Evolutionary conservation across 1,140 invertebrate genomes (phyloP), one percentile per base, ranked within the genome.

Genomic region (Bemisia tabaci): DNA sequence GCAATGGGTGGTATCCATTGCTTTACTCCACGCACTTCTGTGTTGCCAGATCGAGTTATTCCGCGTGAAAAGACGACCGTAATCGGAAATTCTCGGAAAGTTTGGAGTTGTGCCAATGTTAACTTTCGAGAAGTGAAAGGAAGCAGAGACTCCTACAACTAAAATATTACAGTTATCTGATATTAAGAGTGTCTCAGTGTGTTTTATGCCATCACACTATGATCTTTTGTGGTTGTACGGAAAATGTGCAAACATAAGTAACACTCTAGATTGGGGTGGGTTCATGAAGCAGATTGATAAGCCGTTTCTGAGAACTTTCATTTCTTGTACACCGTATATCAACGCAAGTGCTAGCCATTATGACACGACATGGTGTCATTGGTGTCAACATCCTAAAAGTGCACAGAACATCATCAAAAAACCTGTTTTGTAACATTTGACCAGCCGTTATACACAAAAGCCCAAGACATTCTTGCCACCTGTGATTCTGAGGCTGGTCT

Each of bases 391-490:
- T 9, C 23, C 5, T 12, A 27, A 17, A 1, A 59, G 33, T 12
- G 17, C 22, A 67, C 68, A 62, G 2, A 21, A 25, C 12, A 25
- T 17, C 12, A 63, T 9, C 73, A 74, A 68, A 71, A 61, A 24
- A 70, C 64, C 12, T 67, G 63, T 65, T 65, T 76, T 22, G 71
- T 75, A 1, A 77, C 74, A 24, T 77, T 75, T 70, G 74, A 75
- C 65, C 74, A 74, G 61, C 73, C 72, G 12, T 67, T 75, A 1
- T 74, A 74, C 48, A 60, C 59, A 0, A 75, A 74, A 72, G 75
- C 73, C 22, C 64, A 63, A 25, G 68, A 71, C n/a, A 74, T 73
- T 11, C 23, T 59, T 22, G 1, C 48, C 1, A 59, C 12, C 1
- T n/a, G 17, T 2, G 11, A 2, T 27, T 21, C 5, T 21, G 24